Base-by-base conservation (phyloP, 1,140 invertebrate genomes). In the Nomia melanderi region DNA sequence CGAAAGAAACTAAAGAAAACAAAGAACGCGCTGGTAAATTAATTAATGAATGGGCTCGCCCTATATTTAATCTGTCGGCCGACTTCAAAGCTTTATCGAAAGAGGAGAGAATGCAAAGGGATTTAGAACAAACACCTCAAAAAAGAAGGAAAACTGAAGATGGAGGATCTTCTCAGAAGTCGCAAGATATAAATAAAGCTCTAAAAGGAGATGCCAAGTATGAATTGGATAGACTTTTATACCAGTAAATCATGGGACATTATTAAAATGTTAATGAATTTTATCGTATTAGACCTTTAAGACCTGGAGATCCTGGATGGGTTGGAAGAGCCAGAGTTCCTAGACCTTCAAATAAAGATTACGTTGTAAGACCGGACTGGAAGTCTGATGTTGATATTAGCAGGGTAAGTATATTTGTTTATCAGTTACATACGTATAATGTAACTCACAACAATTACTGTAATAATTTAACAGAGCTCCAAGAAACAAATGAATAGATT, bases 251-350 rank as follows among this genome's bases (percentile, higher is more conserved):
- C 0, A 41, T 29, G 44, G 29, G 36, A 59, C 5, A 25, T 66
- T 50, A 0, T 20, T n/a, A 6, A 14, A 2, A 41, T 29, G 25
- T 17, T 62, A 41, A 50, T 41, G 4, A 62, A 70, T 53, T 44
- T 20, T 23, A n/a, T 44, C 41, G 50, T 33, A 67, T 73, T 86
- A 94, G 93, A 84, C 92, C 94, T 57, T 89, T 97, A 33, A 93
- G 97, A 81, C 98, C 98, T 0, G 98, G 98, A 73, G 98, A 99
- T 89, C 96, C 97, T 81, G 98, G 98, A 39, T 99, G 98, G 97
- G 95, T 99, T 60, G 95, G 95, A 12, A 93, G 99, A 90, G 99
- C 99, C 20, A 94, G 99, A 81, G 98, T 99, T 62, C 99, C 99
- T 23, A 92, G 95, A 87, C 98, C 98, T 59, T 99, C 98, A 53